Evolutionary conservation across 2,888 invertebrate species (phyloP).

Genomic region (Helleia helle): DNA sequence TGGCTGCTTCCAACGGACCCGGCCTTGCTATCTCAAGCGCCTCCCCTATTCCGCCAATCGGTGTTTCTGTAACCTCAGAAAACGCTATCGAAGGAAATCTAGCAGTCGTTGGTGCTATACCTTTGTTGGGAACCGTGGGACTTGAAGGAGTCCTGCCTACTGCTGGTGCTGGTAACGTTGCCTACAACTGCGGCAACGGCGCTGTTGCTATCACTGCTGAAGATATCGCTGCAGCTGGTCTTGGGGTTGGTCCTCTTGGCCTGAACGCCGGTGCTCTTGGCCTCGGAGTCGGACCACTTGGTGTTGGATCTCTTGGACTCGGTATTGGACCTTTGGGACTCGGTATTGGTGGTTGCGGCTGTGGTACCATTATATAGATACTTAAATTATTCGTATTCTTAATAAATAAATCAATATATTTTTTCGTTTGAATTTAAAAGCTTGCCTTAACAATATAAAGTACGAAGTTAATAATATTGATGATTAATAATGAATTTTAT

Average conservation of each 20-base stretch:
- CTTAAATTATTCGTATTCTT: not conserved
- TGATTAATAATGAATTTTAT: too few relatives aligned
- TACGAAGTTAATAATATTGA: too few relatives aligned
- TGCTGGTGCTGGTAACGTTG: constrained; percentile 25
- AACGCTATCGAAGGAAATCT: constrained; percentile 30
- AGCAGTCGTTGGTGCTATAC: constrained; percentile 29
- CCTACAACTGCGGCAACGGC: constrained; percentile 27
- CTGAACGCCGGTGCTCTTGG: not conserved
- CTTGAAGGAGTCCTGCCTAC: constrained; percentile 30
- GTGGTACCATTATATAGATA: constrained; percentile 9
- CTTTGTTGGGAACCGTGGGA: constrained; percentile 32
- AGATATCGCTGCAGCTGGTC: constrained; percentile 13
- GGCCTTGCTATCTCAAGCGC: constrained; percentile 25
- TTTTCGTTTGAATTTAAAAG: too few relatives aligned
- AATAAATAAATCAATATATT: not conserved
- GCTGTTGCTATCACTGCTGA: constrained; percentile 24
- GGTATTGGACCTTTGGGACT: constrained; percentile 13
- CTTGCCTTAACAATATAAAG: too few relatives aligned
- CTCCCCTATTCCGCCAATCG: constrained; percentile 23
- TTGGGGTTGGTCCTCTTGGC: constrained; percentile 7
- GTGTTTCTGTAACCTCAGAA: constrained; percentile 29
- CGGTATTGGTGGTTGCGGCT: constrained; percentile 15
- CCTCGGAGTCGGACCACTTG: constrained; percentile 7
- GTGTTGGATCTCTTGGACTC: constrained; percentile 1
- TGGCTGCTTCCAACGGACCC: constrained; percentile 19